phyloP scores from a whole-genome alignment of 2,113 vertebrate genomes.

The Ailurus styani region DNA sequence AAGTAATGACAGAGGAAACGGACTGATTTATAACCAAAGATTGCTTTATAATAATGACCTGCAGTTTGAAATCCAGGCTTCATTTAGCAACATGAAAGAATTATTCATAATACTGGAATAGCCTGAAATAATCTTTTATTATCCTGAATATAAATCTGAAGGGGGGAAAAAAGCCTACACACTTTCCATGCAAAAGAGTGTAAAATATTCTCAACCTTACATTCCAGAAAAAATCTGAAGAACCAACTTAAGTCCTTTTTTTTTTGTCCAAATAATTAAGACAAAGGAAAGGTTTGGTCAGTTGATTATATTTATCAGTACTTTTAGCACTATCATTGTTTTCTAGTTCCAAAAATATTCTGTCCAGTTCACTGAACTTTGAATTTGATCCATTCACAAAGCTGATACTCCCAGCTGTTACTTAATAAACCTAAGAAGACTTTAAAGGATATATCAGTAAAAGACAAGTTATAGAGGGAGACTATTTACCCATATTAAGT shows the following conservation, averaged over 20 bases:
- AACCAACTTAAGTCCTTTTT: neutral
- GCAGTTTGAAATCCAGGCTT: conserved; percentile 18
- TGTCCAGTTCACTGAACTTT: neutral
- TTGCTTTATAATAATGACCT: neutral
- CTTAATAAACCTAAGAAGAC: neutral
- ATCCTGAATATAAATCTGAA: conserved; percentile 6
- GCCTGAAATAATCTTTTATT: conserved; percentile 1
- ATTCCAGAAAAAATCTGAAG: neutral
- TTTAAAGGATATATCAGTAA: neutral
- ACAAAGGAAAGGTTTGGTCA: neutral
- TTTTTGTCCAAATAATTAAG: neutral
- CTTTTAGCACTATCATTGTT: neutral
- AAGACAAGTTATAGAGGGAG: neutral
- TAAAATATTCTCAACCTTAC: neutral
- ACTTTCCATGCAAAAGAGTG: neutral
- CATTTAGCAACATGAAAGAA: neutral
- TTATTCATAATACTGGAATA: conserved; percentile 30
- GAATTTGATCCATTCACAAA: neutral
- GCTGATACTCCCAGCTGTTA: neutral
- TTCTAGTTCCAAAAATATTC: neutral
- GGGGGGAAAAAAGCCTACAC: accelerated
- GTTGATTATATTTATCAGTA: neutral
- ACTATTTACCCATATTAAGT: neutral
- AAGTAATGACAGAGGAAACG: conserved; percentile 19
- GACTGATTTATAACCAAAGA: conserved; percentile 35